Conservation (phyloP, 2,797 vertebrate genomes). For the Leucoraja ocellata region DNA sequence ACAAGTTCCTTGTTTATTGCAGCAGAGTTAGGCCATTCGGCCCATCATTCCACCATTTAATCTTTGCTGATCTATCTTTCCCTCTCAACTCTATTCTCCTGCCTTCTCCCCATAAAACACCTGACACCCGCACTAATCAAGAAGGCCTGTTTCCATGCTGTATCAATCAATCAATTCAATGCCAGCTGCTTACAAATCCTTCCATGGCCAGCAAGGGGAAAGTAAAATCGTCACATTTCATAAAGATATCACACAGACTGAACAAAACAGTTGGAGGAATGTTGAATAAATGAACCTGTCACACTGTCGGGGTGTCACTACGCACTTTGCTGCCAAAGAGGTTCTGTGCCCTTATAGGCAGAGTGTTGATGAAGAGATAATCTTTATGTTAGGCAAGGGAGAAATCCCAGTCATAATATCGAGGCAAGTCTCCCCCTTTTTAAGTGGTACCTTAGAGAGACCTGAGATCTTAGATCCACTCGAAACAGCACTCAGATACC, state of each 20-base stretch:
- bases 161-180: too few species aligned
- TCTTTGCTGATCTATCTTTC: too few species aligned
- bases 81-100: too few species aligned
- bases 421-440: background rate
- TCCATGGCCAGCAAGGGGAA: background rate
- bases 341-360: background rate
- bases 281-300: background rate
- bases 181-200: background rate
- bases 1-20: too few species aligned
- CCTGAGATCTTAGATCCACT: background rate
- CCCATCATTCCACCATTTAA: too few species aligned
- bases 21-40: too few species aligned
- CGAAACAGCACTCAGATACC: background rate
- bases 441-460: background rate
- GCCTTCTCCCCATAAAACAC: too few species aligned
- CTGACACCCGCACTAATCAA: too few species aligned
- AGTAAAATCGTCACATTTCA: too few species aligned
- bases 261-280: too few species aligned
- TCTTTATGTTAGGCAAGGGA: background rate
- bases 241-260: too few species aligned
- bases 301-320: background rate
- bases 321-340: background rate
- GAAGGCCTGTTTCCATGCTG: too few species aligned
- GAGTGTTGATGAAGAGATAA: background rate
- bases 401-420: background rate